These are phyloP conservation scores for Apocrypta bakeri DNA, from an alignment of 1,140 invertebrate genomes.

Conservation along the genomic window DNA sequence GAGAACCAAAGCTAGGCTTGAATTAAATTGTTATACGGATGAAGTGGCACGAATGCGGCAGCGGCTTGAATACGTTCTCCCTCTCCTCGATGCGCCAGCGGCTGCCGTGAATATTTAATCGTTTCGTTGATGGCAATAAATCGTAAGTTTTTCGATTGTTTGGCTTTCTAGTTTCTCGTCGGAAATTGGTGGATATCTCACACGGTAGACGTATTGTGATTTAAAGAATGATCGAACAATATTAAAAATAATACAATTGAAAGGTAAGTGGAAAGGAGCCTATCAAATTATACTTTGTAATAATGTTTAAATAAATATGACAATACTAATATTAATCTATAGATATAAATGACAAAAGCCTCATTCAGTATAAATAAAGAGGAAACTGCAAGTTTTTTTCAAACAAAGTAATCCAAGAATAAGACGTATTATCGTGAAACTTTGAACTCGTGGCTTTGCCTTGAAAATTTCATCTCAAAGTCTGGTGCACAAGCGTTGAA, in stretches of 20 bases:
- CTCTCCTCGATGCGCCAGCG: slow-evolving; percentile 48
- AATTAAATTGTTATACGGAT: slow-evolving; percentile 74
- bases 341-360: too few species aligned
- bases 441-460: background rate
- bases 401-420: background rate
- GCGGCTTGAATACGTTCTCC: slow-evolving; percentile 45
- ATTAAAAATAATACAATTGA: too few species aligned
- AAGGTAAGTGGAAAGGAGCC: too few species aligned
- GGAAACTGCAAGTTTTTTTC: too few species aligned
- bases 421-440: background rate
- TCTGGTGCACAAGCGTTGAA: background rate
- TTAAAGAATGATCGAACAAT: too few species aligned
- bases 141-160: background rate
- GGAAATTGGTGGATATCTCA: too few species aligned
- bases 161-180: background rate
- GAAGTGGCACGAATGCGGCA: slow-evolving; percentile 64
- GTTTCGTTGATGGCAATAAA: slow-evolving; percentile 67
- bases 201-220: too few species aligned
- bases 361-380: too few species aligned
- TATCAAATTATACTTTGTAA: too few species aligned
- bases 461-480: background rate
- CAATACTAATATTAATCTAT: too few species aligned
- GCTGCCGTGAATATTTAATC: slow-evolving; percentile 70
- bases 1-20: slow-evolving; percentile 54
- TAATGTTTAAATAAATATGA: too few species aligned